phyloP scores from a whole-genome alignment of 2,797 vertebrate species.

The Manis crassicaudata region DNA sequence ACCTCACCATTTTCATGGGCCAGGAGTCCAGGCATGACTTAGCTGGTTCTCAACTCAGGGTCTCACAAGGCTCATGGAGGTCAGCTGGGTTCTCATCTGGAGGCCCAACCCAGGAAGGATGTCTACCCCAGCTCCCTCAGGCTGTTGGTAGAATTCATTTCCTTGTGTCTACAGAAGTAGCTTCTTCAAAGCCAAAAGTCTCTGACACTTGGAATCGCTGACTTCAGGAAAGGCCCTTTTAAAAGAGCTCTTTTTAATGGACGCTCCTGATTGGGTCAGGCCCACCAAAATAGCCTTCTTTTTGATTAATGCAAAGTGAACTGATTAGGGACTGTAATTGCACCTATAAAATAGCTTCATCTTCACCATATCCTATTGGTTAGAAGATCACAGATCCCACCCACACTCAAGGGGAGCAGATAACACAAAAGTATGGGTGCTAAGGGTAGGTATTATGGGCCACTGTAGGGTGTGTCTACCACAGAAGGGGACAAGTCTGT shows the following conservation, averaged over 20 bases:
- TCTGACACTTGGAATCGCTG: neutral
- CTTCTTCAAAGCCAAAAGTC: neutral
- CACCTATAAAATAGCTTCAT: neutral
- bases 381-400: neutral
- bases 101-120: neutral
- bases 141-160: neutral
- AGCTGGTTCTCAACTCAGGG: neutral
- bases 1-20: neutral
- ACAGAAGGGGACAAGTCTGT: too few species aligned
- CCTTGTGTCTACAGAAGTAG: neutral
- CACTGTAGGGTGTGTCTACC: neutral
- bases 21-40: neutral
- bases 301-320: neutral
- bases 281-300: neutral
- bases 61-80: neutral
- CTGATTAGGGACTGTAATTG: neutral
- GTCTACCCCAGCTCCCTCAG: neutral
- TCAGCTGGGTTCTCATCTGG: neutral
- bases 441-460: neutral
- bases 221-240: neutral
- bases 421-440: neutral
- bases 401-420: neutral
- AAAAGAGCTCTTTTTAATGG: too few species aligned
- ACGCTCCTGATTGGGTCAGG: neutral
- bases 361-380: too few species aligned